Evolutionary conservation across 2,113 vertebrate genomes (phyloP).

Genomic region (Propithecus coquereli): DNA sequence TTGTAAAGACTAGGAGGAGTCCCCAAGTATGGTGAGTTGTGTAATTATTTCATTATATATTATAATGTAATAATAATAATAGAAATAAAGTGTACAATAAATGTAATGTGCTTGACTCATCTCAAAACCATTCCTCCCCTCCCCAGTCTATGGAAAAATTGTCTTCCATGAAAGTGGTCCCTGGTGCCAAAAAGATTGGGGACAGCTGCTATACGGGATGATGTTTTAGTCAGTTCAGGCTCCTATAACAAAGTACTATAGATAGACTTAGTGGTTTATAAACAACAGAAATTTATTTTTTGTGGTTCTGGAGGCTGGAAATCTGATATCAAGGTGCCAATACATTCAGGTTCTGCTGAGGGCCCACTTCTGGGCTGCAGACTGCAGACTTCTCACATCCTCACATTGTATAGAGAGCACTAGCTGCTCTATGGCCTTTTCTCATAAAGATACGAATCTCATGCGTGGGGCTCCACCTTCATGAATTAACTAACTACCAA

Average conservation of each 20-base stretch:
- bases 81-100: too few relatives aligned
- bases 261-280: not conserved
- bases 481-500: not conserved
- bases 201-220: too few relatives aligned
- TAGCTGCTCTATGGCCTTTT: not conserved
- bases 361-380: not conserved
- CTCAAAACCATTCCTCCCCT: too few relatives aligned
- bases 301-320: not conserved
- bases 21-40: too few relatives aligned
- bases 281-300: not conserved
- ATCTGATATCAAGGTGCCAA: too few relatives aligned
- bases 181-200: too few relatives aligned
- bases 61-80: too few relatives aligned
- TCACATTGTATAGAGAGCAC: not conserved
- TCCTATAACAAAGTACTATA: not conserved
- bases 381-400: not conserved
- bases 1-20: not conserved
- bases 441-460: not conserved
- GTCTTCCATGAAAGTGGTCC: too few relatives aligned
- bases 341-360: not conserved
- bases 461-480: not conserved
- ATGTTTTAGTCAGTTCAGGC: not conserved
- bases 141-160: too few relatives aligned
- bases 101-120: too few relatives aligned
- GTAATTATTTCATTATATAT: too few relatives aligned